These are phyloP conservation scores for Dioctria rufipes DNA, from an alignment of 2,888 invertebrate species.

Conservation along the genomic window DNA sequence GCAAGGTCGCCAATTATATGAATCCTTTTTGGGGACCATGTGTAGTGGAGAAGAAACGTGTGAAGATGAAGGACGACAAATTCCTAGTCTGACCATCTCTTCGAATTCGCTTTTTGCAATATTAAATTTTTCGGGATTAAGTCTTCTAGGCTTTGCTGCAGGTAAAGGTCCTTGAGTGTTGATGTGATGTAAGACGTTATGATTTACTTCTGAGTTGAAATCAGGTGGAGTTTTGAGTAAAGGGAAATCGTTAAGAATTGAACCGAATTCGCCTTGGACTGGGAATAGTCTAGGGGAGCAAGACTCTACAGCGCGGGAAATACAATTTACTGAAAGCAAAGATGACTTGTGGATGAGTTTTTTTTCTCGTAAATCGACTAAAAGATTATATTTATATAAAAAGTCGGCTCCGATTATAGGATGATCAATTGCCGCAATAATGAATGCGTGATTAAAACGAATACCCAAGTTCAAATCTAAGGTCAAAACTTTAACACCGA, in stretches of 20 bases:
- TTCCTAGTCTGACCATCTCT: constrained; percentile 60
- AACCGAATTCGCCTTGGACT: no score
- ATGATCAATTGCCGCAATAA: constrained; percentile 10
- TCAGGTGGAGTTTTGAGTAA: no score
- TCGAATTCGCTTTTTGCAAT: constrained; percentile 61
- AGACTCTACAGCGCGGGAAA: background rate
- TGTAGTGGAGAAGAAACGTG: constrained; percentile 62
- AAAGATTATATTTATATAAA: constrained; percentile 9
- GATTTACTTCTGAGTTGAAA: no score
- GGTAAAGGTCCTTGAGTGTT: constrained; percentile 55
- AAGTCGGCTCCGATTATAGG: constrained; percentile 29
- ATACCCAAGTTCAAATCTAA: background rate
- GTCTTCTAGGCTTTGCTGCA: constrained; percentile 53
- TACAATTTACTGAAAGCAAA: background rate
- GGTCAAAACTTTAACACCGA: background rate
- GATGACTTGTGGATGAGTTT: background rate
- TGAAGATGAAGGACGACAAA: constrained; percentile 61
- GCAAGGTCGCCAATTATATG: constrained; percentile 44
- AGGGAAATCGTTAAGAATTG: no score
- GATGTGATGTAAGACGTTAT: constrained; percentile 53
- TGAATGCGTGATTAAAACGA: background rate
- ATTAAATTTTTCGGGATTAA: constrained; percentile 60
- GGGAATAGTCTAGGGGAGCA: no score
- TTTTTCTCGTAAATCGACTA: constrained; percentile 11
- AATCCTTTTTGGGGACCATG: constrained; percentile 60